Conservation (phyloP, 2,888 invertebrate genomes). For the Hydraecia micacea region DNA sequence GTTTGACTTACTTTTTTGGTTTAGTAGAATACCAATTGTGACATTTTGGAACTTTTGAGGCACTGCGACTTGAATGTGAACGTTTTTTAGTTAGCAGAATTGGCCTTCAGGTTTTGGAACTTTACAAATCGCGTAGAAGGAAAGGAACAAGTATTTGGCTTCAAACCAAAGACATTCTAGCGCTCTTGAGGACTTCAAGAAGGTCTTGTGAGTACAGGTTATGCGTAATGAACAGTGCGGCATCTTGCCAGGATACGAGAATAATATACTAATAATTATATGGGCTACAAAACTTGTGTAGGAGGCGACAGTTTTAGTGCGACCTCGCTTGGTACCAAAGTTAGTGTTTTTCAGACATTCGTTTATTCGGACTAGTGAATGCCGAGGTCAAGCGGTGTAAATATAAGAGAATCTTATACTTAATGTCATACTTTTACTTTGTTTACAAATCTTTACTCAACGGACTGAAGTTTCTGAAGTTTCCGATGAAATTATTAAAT, state of each 20-base stretch:
- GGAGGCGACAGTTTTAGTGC: conserved; percentile 2
- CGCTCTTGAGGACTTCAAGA: conserved; percentile 41
- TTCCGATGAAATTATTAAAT: neutral
- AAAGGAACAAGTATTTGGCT: conserved; percentile 42
- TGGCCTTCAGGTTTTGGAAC: conserved; percentile 21
- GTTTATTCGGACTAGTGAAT: conserved; percentile 8
- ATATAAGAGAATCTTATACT: neutral
- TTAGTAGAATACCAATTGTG: too few relatives aligned
- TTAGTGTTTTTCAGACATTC: conserved; percentile 8
- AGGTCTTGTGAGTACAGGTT: conserved; percentile 46
- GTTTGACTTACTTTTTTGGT: too few relatives aligned
- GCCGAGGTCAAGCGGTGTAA: neutral
- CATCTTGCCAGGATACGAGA: conserved; percentile 57
- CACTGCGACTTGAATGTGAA: too few relatives aligned
- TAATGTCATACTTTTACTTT: neutral
- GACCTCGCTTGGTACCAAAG: conserved; percentile 1
- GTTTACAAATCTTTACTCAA: neutral
- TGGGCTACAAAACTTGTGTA: conserved; percentile 22
- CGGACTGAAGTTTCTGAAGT: neutral
- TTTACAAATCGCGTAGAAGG: conserved; percentile 17
- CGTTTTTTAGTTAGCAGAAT: too few relatives aligned
- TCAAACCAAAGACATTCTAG: conserved; percentile 49
- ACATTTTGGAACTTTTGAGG: too few relatives aligned
- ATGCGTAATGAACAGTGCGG: conserved; percentile 34
- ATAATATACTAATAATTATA: conserved; percentile 54